Evolutionary conservation across 1,140 invertebrate species (phyloP).

Genomic region (Ylistrum balloti): DNA sequence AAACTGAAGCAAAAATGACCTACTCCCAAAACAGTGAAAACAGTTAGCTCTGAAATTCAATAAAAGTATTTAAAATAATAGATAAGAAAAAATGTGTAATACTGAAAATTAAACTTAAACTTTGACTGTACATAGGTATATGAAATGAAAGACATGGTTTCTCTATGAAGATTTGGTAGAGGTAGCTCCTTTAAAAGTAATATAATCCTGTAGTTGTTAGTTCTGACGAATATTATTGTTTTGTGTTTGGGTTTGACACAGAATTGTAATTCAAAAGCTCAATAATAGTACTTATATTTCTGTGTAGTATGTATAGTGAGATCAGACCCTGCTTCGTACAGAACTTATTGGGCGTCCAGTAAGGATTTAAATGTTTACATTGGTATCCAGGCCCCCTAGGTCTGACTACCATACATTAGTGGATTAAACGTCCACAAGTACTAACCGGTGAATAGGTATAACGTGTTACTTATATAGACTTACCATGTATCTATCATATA

Average conservation of each 20-base stretch:
- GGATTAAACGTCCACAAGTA: conserved; percentile 23
- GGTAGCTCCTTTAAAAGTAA: too few species aligned
- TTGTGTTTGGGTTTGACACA: conserved; percentile 18
- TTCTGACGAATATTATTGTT: neutral
- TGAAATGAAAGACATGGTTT: too few species aligned
- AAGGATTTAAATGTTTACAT: neutral
- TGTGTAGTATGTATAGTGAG: neutral
- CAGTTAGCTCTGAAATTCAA: too few species aligned
- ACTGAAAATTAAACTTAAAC: too few species aligned
- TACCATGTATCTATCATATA: neutral
- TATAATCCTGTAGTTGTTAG: neutral
- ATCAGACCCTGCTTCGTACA: too few species aligned
- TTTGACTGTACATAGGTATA: too few species aligned
- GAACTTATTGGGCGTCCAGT: neutral
- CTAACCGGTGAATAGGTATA: neutral
- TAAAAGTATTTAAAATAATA: too few species aligned
- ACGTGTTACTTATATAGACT: neutral
- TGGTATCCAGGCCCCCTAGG: conserved; percentile 24
- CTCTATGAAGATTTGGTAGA: too few species aligned
- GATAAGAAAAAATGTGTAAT: too few species aligned
- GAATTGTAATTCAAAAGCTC: neutral
- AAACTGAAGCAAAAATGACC: too few species aligned
- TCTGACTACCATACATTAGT: neutral
- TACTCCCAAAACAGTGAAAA: too few species aligned
- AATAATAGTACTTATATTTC: neutral